Evolutionary conservation across 2,797 vertebrate species (phyloP).

Genomic region (Dallia pectoralis): DNA sequence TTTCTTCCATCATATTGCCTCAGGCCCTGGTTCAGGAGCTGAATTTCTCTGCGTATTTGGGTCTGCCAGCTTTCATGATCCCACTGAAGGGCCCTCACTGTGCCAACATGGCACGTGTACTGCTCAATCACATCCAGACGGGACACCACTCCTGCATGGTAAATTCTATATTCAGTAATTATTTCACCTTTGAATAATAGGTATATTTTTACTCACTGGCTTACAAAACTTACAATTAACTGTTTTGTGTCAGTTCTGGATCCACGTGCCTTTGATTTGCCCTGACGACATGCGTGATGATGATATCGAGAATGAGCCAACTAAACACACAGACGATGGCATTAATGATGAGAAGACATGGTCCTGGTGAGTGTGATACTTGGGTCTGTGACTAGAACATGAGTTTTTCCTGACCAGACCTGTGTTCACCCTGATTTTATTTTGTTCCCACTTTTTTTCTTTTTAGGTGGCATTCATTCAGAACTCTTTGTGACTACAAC

Average conservation of each 20-base stretch:
- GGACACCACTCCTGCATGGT: constrained; percentile 93
- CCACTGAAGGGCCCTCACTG: constrained; percentile 79
- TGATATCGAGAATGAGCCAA: constrained; percentile 81
- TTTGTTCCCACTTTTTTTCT: not conserved
- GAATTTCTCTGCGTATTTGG: constrained; percentile 90
- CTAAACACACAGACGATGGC: constrained; percentile 57
- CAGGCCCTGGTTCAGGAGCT: constrained; percentile 90
- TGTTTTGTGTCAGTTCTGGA: constrained; percentile 82
- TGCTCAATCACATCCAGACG: constrained; percentile 89
- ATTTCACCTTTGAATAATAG: not conserved
- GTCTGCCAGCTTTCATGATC: constrained; percentile 88
- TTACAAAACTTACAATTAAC: constrained; percentile 8
- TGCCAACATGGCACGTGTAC: constrained; percentile 85
- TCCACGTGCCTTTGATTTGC: constrained; percentile 83
- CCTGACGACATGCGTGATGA: constrained; percentile 84
- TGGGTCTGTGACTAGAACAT: not conserved
- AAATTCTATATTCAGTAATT: constrained; percentile 26
- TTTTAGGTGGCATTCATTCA: constrained; percentile 89
- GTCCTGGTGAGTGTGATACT: constrained; percentile 77
- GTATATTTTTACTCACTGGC: not conserved
- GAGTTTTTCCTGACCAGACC: not conserved
- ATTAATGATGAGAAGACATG: constrained; percentile 87
- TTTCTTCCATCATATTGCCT: not conserved
- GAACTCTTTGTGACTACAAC: constrained; percentile 93
- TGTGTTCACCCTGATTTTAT: not conserved